Evolutionary conservation across 2,888 invertebrate species (phyloP), one percentile per base, ranked within the genome.

Genomic region (Coremacera marginata): DNA sequence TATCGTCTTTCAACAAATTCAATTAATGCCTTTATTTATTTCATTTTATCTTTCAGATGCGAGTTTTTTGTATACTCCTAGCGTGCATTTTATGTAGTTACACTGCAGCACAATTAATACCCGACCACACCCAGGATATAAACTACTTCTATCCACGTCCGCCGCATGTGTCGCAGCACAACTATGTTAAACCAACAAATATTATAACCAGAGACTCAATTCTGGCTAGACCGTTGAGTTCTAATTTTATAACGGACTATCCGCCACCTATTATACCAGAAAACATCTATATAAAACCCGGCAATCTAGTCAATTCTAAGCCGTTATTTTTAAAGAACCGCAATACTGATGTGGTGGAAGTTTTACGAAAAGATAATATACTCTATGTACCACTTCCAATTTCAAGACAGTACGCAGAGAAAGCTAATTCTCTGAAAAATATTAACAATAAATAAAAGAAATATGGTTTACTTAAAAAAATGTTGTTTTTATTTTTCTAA

Each of bases 211-310:
- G 79, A 25, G 80, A 80, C 55, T 27, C 63, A 76, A 62, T 74
- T 72, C 19, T 65, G 71, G 62, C 27, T 3, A 63, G 77, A n/a
- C 82, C 84, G 1, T 78, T 83, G 78, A 44, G 70, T 0, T 86
- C 82, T 65, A 82, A 85, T 14, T 84, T 85, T 9, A 80, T 87
- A 7, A 83, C 83, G n/a, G 88, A 87, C 5, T 84, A 84, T 77
- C 84, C 84, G 5, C 84, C 85, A 71, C 81, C 83, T 4, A 25
- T 78, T 7, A 57, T 86, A 60, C 86, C 87, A 0, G 82, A 84
- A 55, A 87, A 84, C 62, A 82, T 83, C 34, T 88, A 87, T 51
- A 81, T 86, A 3, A 88, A 88, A 49, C 88, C 88, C 5, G 88
- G 88, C 4, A 80, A 83, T 37, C 22, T 84, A 78, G 82, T 88